Evolutionary conservation across 2,888 invertebrate species (phyloP).

Genomic region (Ornithoptera alexandrae): DNA sequence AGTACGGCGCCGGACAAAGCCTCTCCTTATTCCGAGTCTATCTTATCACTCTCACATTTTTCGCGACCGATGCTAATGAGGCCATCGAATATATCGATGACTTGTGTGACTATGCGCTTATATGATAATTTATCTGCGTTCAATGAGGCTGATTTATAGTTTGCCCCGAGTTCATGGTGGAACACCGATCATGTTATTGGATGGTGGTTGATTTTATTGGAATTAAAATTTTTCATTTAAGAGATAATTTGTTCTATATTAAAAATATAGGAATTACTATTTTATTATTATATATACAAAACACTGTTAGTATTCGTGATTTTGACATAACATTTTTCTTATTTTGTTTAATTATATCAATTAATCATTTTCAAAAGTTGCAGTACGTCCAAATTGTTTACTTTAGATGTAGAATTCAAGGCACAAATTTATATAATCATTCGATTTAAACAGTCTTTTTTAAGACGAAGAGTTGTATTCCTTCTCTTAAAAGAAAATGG

Average conservation of each 20-base stretch:
- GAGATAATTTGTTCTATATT: not conserved
- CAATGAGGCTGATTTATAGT: constrained; percentile 47
- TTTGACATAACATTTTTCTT: no score
- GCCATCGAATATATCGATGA: constrained; percentile 59
- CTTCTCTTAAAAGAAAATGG: not conserved
- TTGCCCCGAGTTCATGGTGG: constrained; percentile 24
- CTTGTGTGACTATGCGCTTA: constrained; percentile 56
- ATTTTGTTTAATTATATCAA: no score
- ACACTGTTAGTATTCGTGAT: not conserved
- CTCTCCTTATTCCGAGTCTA: constrained; percentile 64
- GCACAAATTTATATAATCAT: no score
- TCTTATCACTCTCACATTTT: constrained; percentile 75
- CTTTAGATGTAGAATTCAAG: no score
- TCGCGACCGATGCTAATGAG: constrained; percentile 70
- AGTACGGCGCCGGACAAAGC: constrained; percentile 49
- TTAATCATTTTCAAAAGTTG: no score
- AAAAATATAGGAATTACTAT: not conserved
- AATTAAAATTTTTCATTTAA: not conserved
- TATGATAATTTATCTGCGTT: constrained; percentile 45
- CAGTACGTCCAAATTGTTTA: no score
- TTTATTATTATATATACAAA: not conserved
- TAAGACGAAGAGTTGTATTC: no score
- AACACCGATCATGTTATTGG: constrained; percentile 14
- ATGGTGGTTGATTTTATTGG: not conserved
- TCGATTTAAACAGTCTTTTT: no score